Base-by-base conservation (phyloP, 1,140 invertebrate genomes). In the Brachionus koreanus region DNA sequence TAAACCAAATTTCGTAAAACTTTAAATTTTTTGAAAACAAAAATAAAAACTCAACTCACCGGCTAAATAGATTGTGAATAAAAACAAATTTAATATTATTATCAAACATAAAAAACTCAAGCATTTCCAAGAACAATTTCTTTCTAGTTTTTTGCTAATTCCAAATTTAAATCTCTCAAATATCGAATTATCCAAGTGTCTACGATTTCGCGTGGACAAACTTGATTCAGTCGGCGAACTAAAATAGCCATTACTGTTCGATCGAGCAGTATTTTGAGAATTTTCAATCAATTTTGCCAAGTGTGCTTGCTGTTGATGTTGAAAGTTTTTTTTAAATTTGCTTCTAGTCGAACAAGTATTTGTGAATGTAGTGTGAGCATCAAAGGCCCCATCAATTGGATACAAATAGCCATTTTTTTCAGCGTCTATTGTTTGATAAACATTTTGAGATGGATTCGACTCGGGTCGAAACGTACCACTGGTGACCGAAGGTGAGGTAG, bases 341-440 rank as follows among this genome's bases (percentile, higher is more conserved):
- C 46, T 52, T 49, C 74, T 77, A 2, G 74, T 52, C 42, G 74
- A 75, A 33, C 63, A 65, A 13, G 63, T 65, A n/a, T 65, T 65
- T 35, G 63, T 65, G 25, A 65, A 65, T 65, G 63, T 33, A 19
- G 72, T 77, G 25, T 12, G 13, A 13, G 74, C 16, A 23, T 77
- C 74, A 61, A 25, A 77, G 19, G 46, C 42, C n/a, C 74, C 52
- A n/a, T 77, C 74, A 7, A 79, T 29, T 6, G 76, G 76, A 10
- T 79, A 65, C 19, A 79, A 19, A 29, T 79, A 79, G 39, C 35
- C 23, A 19, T 42, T 79, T 79, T 65, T 39, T 35, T 82, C 61
- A 5, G 61, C 61, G 43, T 82, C 79, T 33, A 82, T 82, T 39
- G 79, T 82, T 29, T 82, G 79, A 35, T 82, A 82, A 29, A 82